Percentiles rank a stretch among this genome's conserved stretches.
phyloP scores from a whole-genome alignment of 2,797 vertebrate genomes.

The Anguilla obscura region DNA sequence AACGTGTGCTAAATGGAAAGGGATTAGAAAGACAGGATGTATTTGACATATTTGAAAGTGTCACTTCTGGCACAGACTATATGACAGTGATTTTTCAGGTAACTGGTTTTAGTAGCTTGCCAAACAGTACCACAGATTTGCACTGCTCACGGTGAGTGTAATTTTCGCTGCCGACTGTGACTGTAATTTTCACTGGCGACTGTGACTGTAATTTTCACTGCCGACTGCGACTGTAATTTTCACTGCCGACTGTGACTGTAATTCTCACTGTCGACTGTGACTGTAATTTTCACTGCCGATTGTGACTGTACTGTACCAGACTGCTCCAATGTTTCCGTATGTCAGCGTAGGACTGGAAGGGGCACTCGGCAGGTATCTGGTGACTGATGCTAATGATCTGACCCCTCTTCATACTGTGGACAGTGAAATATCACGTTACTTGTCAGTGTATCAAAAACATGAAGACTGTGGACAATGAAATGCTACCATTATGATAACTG shows the following conservation, averaged over 20 bases:
- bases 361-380: constrained; percentile 73
- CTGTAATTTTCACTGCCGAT: background rate
- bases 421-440: background rate
- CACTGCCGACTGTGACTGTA: background rate
- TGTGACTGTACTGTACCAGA: constrained; percentile 69
- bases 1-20: too few species aligned
- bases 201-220: background rate
- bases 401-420: constrained; percentile 88
- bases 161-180: background rate
- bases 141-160: background rate
- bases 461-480: background rate
- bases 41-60: too few species aligned
- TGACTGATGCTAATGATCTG: constrained; percentile 81
- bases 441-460: background rate
- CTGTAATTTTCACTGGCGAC: background rate
- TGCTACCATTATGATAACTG: background rate
- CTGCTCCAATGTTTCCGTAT: constrained; percentile 82
- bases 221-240: background rate
- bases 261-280: background rate
- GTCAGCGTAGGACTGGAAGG: constrained; percentile 79
- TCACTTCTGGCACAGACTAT: too few species aligned
- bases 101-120: too few species aligned
- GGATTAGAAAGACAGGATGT: too few species aligned
- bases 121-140: too few species aligned
- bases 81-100: too few species aligned